Evolutionary conservation across 2,888 invertebrate genomes (phyloP).

Genomic region (Lordiphosa fenestrarum): DNA sequence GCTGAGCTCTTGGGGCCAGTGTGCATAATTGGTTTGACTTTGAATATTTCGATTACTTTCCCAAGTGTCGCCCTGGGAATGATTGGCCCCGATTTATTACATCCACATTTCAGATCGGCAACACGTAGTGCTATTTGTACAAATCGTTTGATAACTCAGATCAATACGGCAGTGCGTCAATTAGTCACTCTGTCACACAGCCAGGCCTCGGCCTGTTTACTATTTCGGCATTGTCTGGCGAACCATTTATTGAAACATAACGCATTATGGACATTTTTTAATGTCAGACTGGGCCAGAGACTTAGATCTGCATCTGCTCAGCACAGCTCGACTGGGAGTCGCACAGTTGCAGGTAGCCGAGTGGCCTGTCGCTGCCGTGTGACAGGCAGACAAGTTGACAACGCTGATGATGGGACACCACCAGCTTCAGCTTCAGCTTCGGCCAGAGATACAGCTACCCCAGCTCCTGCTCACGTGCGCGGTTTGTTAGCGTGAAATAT

Average conservation of each 20-base stretch:
- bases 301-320: conserved; percentile 31
- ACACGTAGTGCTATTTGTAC: conserved; percentile 48
- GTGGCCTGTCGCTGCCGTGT: conserved; percentile 43
- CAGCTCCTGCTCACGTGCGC: conserved; percentile 60
- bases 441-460: conserved; percentile 21
- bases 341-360: conserved; percentile 71
- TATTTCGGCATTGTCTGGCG: conserved; percentile 56
- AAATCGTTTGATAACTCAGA: conserved; percentile 67
- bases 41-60: conserved; percentile 1
- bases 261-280: conserved; percentile 62
- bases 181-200: conserved; percentile 59
- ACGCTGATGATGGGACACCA: conserved; percentile 53
- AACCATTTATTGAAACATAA: conserved; percentile 71
- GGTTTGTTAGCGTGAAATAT: conserved; percentile 65
- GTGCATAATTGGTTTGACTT: conserved; percentile 50
- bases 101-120: conserved; percentile 12
- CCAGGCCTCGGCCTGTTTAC: conserved; percentile 49
- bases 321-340: conserved; percentile 42
- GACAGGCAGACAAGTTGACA: conserved; percentile 39
- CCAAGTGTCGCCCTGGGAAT: conserved; percentile 19
- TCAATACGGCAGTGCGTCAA: conserved; percentile 55
- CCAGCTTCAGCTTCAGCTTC: conserved; percentile 13
- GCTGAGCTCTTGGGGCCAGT: conserved; percentile 17
- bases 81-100: conserved; percentile 55
- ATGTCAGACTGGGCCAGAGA: conserved; percentile 45